Conservation (phyloP, 2,797 vertebrate species). For the Erethizon dorsatum region DNA sequence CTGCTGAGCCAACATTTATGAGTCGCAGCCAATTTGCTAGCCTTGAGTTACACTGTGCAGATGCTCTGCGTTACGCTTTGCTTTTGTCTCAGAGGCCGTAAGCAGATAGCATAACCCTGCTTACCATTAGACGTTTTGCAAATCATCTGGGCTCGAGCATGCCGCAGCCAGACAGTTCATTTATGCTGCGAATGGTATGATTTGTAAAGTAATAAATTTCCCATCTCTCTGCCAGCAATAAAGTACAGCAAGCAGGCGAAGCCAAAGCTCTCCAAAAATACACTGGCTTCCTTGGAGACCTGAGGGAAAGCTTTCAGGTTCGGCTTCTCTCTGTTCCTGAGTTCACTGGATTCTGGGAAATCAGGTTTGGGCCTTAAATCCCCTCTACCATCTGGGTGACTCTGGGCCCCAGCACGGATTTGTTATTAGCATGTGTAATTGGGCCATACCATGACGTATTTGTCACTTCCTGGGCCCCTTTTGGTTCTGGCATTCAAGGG, state of each 20-base stretch:
- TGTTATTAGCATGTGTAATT: constrained; percentile 68
- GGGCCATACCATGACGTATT: constrained; percentile 73
- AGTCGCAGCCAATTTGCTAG: constrained; percentile 86
- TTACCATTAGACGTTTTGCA: constrained; percentile 82
- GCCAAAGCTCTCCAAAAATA: constrained; percentile 83
- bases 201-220: constrained; percentile 89
- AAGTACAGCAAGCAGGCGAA: constrained; percentile 82
- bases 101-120: constrained; percentile 85
- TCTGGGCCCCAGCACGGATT: constrained; percentile 70
- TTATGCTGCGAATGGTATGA: constrained; percentile 85
- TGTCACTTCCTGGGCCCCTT: constrained; percentile 72
- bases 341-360: constrained; percentile 80
- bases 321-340: constrained; percentile 49
- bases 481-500: constrained; percentile 20
- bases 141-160: constrained; percentile 85
- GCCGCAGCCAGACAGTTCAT: constrained; percentile 87
- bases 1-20: constrained; percentile 80
- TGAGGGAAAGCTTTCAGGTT: constrained; percentile 81
- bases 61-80: constrained; percentile 84
- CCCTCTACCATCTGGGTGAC: constrained; percentile 83
- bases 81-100: constrained; percentile 86
- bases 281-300: constrained; percentile 76
- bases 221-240: constrained; percentile 86
- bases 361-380: constrained; percentile 85
- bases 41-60: constrained; percentile 85